Base-by-base conservation (phyloP, 2,113 vertebrate genomes). In the Misgurnus anguillicaudatus region DNA sequence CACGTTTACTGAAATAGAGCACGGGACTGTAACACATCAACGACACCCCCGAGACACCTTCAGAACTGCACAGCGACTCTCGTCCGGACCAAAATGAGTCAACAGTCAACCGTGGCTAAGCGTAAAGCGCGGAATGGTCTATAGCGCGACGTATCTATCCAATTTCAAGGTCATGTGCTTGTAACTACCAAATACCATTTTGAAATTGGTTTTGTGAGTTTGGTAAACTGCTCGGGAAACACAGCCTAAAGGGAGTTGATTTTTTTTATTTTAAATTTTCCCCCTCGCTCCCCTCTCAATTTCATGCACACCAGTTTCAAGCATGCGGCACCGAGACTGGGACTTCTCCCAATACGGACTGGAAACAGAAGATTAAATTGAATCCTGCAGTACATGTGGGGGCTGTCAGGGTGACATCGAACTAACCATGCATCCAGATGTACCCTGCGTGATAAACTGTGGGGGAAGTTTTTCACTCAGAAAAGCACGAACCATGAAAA, bases 111-210 rank as follows among this genome's bases (percentile, higher is more conserved):
- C 53, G 45, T 74, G 79, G 17, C 66, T 73, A 80, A 75, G 63
- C 55, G 13, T 65, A 60, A 19, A 80, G 51, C 13, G 39, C 36
- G 42, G 39, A 80, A 58, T 70, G 80, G 57, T 66, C 75, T 14
- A 39, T 42, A 77, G 80, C 67, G 36, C 74, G 65, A 67, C 68
- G 71, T 77, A 82, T 82, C 80, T 71, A 77, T 82, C 75, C 80
- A 77, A 82, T 82, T 82, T 77, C 65, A 82, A 77, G 80, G 80
- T 65, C 80, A 72, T 82, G 80, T 77, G 74, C 75, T 69, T 71
- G 75, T 77, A 77, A 72, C 73, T 67, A 77, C 16, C 75, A 77
- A 82, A 82, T 63, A 72, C 48, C 65, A 77, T 82, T 82, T 65
- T 63, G 31, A 71, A 77, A 71, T 62, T 60, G 80, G 67, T 70